Percentiles rank a stretch among this genome's conserved stretches.
These are phyloP conservation scores for Linurgus olivaceus DNA, from an alignment of 2,797 vertebrate species.

Conservation along the genomic window DNA sequence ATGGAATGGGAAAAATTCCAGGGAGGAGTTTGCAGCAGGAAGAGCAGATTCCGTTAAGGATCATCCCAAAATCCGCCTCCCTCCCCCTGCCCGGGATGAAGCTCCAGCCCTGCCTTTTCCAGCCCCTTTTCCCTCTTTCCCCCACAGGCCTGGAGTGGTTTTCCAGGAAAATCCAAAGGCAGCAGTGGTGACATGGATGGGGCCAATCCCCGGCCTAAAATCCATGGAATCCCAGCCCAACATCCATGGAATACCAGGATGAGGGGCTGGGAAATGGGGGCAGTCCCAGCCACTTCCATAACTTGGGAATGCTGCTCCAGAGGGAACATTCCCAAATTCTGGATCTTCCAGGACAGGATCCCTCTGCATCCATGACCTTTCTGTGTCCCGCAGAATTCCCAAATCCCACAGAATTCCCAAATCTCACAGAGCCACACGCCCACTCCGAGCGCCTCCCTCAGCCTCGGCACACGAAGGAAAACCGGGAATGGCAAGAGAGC, in stretches of 20 bases:
- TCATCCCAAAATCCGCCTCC: not conserved
- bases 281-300: not conserved
- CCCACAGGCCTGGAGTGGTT: rapidly evolving
- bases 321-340: not conserved
- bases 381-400: not conserved
- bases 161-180: not conserved
- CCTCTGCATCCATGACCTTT: not conserved
- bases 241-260: not conserved
- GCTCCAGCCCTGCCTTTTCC: not conserved
- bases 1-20: not conserved
- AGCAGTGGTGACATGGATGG: rapidly evolving
- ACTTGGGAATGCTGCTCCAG: not conserved
- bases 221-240: not conserved
- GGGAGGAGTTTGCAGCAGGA: not conserved
- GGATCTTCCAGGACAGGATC: not conserved
- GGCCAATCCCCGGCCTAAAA: not conserved
- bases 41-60: not conserved
- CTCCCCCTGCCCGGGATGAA: not conserved
- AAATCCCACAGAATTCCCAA: not conserved
- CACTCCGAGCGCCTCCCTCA: not conserved
- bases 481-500: not conserved
- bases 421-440: not conserved
- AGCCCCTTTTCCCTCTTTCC: not conserved
- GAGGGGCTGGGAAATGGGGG: not conserved
- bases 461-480: not conserved